These are phyloP conservation scores for Anoplius nigerrimus DNA, from an alignment of 2,888 invertebrate genomes.

Conservation along the genomic window DNA sequence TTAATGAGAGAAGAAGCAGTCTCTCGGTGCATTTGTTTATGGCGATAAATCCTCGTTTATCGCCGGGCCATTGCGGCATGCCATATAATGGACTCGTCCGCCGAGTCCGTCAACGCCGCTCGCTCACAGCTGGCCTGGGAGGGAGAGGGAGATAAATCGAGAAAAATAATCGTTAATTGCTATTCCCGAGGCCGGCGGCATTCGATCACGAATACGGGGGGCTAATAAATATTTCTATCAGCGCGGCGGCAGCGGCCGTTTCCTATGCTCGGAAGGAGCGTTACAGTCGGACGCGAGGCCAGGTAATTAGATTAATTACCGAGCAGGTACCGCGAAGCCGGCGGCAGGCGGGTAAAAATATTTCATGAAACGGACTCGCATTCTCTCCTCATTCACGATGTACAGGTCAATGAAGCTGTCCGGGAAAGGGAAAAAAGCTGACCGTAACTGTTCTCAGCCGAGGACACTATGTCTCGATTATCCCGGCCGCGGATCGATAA, in stretches of 20 bases:
- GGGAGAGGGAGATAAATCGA: neutral
- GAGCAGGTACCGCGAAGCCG: no score
- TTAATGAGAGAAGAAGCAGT: conserved; percentile 49
- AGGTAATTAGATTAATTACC: no score
- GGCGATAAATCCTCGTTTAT: conserved; percentile 49
- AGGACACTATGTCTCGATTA: no score
- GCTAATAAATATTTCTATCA: conserved; percentile 36
- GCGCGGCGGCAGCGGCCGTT: neutral
- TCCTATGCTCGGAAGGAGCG: conserved; percentile 1
- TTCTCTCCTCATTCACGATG: no score
- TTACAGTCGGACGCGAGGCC: neutral
- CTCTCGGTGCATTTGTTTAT: conserved; percentile 45
- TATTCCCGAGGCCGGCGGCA: conserved; percentile 22
- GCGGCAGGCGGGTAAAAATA: no score
- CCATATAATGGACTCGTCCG: conserved; percentile 41
- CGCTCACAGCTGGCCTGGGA: neutral
- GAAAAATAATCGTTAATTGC: conserved; percentile 47
- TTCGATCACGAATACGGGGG: conserved; percentile 36
- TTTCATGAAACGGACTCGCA: no score
- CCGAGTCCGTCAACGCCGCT: conserved; percentile 33
- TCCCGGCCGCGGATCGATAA: no score
- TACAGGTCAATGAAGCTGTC: no score
- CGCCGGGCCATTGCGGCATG: conserved; percentile 22
- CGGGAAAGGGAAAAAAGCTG: no score
- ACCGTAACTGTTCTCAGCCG: neutral